phyloP scores from a whole-genome alignment of 2,113 vertebrate species.

The Smithornis capensis region DNA sequence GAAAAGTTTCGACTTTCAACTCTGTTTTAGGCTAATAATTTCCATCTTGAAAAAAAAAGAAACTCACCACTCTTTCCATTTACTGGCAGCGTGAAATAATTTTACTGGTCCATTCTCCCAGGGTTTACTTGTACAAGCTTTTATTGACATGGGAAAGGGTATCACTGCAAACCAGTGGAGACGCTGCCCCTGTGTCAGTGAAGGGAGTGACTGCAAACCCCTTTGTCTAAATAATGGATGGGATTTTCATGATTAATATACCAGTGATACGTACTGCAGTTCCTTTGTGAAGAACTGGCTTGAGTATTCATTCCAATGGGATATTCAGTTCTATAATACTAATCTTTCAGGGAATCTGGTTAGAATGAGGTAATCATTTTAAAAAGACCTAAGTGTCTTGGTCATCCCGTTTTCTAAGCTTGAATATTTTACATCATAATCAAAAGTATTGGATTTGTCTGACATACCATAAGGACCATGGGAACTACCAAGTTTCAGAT shows the following conservation, averaged over 20 bases:
- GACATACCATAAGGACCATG: neutral
- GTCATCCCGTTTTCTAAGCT: neutral
- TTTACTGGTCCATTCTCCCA: neutral
- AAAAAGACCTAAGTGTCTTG: neutral
- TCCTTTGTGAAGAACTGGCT: neutral
- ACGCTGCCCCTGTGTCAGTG: neutral
- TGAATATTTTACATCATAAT: neutral
- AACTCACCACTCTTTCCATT: neutral
- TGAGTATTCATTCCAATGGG: neutral
- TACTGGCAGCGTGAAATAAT: neutral
- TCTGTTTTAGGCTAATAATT: neutral
- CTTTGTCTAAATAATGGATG: neutral
- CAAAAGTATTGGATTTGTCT: neutral
- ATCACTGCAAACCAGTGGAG: neutral
- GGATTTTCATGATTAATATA: accelerated
- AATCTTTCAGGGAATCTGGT: neutral
- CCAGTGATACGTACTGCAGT: neutral
- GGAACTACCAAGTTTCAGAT: neutral
- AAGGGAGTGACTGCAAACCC: neutral
- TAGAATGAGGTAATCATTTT: neutral
- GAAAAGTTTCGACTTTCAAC: neutral
- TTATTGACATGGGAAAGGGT: neutral
- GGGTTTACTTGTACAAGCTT: neutral
- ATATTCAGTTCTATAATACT: neutral
- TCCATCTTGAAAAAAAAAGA: neutral